Conservation (phyloP, 2,888 invertebrate genomes). For the Linnaemya vulpina region DNA sequence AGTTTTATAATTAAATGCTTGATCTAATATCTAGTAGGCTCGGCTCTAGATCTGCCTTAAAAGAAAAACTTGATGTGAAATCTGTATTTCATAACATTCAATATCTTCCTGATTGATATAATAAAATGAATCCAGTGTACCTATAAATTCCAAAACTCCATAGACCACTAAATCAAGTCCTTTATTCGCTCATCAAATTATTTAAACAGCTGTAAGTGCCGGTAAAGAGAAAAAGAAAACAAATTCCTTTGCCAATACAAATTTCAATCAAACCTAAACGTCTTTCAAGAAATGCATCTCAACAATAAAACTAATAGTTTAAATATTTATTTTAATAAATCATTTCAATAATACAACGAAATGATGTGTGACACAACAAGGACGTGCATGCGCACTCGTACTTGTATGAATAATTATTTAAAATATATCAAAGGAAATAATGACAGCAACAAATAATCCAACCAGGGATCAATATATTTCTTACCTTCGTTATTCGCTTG, state of each 20-base stretch:
- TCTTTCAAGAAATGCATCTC: constrained; percentile 18
- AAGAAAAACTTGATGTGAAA: too few species aligned
- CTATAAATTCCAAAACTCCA: background rate
- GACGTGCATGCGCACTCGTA: constrained; percentile 17
- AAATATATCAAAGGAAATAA: constrained; percentile 17
- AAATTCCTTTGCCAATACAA: background rate
- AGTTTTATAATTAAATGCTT: too few species aligned
- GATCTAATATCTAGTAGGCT: too few species aligned
- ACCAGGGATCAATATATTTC: constrained; percentile 56
- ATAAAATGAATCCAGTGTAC: too few species aligned
- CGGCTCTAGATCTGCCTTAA: too few species aligned
- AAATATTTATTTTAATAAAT: constrained; percentile 71
- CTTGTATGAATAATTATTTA: constrained; percentile 6
- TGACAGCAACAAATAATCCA: constrained; percentile 68
- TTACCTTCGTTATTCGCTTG: background rate
- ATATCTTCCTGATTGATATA: too few species aligned
- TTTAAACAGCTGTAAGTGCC: constrained; percentile 45
- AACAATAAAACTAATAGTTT: constrained; percentile 63
- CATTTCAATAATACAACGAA: constrained; percentile 62
- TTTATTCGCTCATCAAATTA: constrained; percentile 10
- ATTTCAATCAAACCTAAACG: background rate
- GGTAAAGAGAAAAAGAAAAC: background rate
- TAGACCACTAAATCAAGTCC: background rate
- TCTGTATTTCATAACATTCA: too few species aligned
- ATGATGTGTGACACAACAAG: constrained; percentile 43